phyloP scores from a whole-genome alignment of 2,113 vertebrate species.

The Hippocampus guttulatus region DNA sequence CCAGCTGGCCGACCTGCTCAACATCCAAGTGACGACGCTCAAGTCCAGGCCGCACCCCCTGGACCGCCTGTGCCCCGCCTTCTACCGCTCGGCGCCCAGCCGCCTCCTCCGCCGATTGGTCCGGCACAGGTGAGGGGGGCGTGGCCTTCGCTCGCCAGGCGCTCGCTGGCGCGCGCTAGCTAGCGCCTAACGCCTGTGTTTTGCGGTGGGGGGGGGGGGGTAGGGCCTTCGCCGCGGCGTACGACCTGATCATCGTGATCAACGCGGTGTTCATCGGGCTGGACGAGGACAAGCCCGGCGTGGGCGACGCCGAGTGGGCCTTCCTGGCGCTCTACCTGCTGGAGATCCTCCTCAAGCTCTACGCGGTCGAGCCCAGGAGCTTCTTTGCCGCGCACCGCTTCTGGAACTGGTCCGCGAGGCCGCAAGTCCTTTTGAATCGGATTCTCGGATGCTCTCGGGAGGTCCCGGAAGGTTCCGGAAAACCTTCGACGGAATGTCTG shows the following conservation, averaged over 20 bases:
- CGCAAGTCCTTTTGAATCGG: too few relatives aligned
- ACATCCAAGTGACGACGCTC: constrained; percentile 84
- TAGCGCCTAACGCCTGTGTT: not conserved
- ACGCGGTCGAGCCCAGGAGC: constrained; percentile 78
- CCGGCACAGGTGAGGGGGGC: constrained; percentile 77
- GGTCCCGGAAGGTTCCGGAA: not conserved
- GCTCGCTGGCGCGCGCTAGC: too few relatives aligned
- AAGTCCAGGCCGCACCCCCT: constrained; percentile 80
- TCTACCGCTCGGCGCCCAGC: constrained; percentile 76
- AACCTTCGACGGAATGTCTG: too few relatives aligned
- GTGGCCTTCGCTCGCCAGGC: accelerated
- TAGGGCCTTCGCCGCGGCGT: constrained; percentile 58
- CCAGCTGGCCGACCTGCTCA: constrained; percentile 86
- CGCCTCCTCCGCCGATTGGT: constrained; percentile 72
- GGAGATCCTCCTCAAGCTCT: constrained; percentile 91
- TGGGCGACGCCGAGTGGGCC: constrained; percentile 82
- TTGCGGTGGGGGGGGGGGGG: not conserved
- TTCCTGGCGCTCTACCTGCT: constrained; percentile 84
- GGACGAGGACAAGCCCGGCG: constrained; percentile 80
- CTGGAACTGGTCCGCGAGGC: constrained; percentile 85
- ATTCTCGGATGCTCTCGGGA: too few relatives aligned
- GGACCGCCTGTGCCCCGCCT: constrained; percentile 58
- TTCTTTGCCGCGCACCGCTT: constrained; percentile 85
- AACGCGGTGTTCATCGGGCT: constrained; percentile 90
- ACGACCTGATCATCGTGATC: constrained; percentile 84